Base-by-base conservation (phyloP, 2,113 vertebrate genomes). In the Columba janthina region DNA sequence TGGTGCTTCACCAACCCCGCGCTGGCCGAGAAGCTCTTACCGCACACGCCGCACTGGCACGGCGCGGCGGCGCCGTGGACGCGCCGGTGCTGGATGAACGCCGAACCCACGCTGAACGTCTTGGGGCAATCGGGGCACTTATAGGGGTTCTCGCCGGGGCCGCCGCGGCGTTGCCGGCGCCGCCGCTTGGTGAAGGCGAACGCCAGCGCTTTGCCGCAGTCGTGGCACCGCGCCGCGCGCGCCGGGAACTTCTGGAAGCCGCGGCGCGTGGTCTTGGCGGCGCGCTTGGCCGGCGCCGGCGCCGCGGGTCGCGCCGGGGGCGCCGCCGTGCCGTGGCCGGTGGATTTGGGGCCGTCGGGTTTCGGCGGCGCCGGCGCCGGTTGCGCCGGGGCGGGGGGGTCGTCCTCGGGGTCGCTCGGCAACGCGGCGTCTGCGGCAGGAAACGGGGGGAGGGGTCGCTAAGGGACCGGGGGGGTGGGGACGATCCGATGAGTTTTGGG, bases 171-270 rank as follows among this genome's bases (percentile, higher is more conserved):
- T 16, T 96, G 97, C 1, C 90, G 93, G 5, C 92, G 91, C 4
- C 77, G 82, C 12, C 94, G 91, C 26, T 83, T 78, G 48, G 58
- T 36, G 40, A 97, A 95, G 53, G 79, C 58, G 0, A 90, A 93
- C 3, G 51, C 67, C 64, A 77, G 87, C 5, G 93, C 78, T 44
- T 97, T 95, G 56, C 96, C 95, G 18, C 96, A 96, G 48, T 97
- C 94, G 5, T 57, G 85, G 75, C 96, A 97, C 3, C 95, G 72
- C 42, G 42, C 6, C 15, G 42, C 42, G 42, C 42, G 42, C 42
- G 22, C 91, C 46, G 11, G 66, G 50, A 93, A 91, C 21, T 90
- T 93, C 69, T 81, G 85, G 81, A 95, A 94, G 85, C 36, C 40
- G 4, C 85, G 67, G 42, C 66, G 90, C 6, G 42, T 5, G 15